Evolutionary conservation across 1,140 invertebrate genomes (phyloP), one percentile per base, ranked within the genome.

Genomic region (Zaprionus camerounensis): DNA sequence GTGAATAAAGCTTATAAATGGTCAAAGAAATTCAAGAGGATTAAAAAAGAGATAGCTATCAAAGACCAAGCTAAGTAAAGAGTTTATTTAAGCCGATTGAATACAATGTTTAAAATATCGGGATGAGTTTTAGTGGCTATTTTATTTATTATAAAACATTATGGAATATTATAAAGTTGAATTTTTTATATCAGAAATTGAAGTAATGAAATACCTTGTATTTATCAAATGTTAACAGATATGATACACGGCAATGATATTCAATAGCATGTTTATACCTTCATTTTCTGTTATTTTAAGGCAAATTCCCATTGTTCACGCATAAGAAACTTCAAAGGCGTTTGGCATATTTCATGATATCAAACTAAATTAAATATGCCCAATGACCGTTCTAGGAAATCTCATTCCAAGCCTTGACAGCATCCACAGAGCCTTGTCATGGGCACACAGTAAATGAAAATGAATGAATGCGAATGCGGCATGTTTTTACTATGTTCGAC

Each of bases 361-460:
- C 71, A 75, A 65, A 74, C 55, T 75, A 65, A 78, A 70, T 75
- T 70, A 75, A 78, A 70, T 78, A 68, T 64, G 22, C 41, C 38
- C 53, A 69, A 24, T 57, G 63, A 26, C 58, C 51, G 24, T 55
- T 57, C 56, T 57, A 7, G 55, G 51, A 57, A 46, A 59, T 53
- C 68, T 76, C 28, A 17, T 61, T 61, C 49, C 49, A 36, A 49
- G 49, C 38, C 58, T 49, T 71, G 81, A 81, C 78, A 78, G 69
- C 69, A 80, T 20, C 3, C 20, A 31, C 76, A 67, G 56, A 64
- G 65, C 66, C 73, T 76, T 83, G 76, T 78, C 76, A 78, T 75
- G 74, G 71, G 44, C 41, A 66, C 12, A 64, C 53, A 84, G 71
- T 81, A 81, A 84, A 84, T 78, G 82, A 78, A 84, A 86, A 86